A percentile compares a stretch with the other conserved stretches of the same genome.
phyloP scores from a whole-genome alignment of 1,140 invertebrate genomes.

The Melipona quadrifasciata region DNA sequence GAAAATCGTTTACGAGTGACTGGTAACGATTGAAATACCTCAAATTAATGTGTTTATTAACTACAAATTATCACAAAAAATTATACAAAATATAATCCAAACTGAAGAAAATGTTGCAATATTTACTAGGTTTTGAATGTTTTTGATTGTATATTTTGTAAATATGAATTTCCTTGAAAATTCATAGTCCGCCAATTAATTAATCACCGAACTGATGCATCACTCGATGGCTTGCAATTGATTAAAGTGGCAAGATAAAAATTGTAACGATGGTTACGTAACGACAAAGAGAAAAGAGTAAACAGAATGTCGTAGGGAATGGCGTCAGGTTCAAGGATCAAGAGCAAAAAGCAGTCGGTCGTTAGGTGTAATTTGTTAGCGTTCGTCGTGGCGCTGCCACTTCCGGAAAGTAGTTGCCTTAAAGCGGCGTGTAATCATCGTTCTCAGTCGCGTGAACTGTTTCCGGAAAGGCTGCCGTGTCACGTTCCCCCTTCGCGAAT shows the following conservation, averaged over 20 bases:
- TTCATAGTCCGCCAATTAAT: no score
- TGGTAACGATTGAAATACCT: background rate
- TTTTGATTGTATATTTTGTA: no score
- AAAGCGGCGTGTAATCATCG: conserved; percentile 9
- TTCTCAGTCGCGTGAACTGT: conserved; percentile 13
- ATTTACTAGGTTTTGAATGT: no score
- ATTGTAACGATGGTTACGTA: background rate
- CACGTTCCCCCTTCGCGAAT: background rate
- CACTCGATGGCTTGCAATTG: no score
- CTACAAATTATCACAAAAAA: background rate
- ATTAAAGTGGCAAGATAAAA: background rate
- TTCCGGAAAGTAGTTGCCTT: conserved; percentile 20
- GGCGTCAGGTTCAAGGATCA: conserved; percentile 22
- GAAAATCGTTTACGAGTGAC: background rate
- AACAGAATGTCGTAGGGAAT: background rate
- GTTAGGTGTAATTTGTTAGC: conserved; percentile 16
- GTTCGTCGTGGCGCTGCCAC: background rate
- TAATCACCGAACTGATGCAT: no score
- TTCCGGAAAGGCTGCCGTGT: background rate
- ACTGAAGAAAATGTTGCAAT: no score
- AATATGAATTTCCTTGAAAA: no score
- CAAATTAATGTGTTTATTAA: background rate
- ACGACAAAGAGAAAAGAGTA: background rate
- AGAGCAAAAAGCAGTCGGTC: background rate
- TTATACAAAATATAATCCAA: no score